Percentiles rank a stretch among this genome's conserved stretches.
phyloP scores from a whole-genome alignment of 2,888 invertebrate genomes.

The Ectobius pallidus region DNA sequence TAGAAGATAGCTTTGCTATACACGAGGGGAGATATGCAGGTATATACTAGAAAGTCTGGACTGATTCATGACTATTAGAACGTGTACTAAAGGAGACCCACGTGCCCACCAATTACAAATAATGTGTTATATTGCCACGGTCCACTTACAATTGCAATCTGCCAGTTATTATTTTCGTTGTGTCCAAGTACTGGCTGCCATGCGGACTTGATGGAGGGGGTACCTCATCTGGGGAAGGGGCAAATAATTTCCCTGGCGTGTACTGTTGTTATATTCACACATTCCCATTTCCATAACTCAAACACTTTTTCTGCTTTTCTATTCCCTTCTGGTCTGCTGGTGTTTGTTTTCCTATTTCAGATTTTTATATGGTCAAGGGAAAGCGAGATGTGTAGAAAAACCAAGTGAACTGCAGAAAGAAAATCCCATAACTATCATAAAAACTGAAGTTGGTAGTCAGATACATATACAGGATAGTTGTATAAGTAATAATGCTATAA shows the following conservation, averaged over 20 bases:
- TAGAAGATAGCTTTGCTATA: neutral
- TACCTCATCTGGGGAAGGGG: neutral
- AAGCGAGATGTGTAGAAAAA: no score
- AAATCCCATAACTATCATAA: no score
- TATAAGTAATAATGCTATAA: no score
- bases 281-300: slow-evolving; percentile 26
- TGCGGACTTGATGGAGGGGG: neutral
- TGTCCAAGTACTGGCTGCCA: neutral
- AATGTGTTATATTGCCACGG: slow-evolving; percentile 17
- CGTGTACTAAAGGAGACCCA: neutral
- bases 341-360: no score
- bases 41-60: neutral
- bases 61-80: slow-evolving; percentile 19
- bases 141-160: neutral
- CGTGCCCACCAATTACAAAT: slow-evolving; percentile 26
- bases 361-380: no score
- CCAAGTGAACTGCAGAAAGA: no score
- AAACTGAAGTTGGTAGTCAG: no score
- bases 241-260: slow-evolving; percentile 14
- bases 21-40: neutral
- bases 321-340: no score
- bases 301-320: no score
- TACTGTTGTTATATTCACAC: slow-evolving; percentile 13
- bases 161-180: slow-evolving; percentile 8
- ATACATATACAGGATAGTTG: no score